Percentiles rank a stretch among this genome's conserved stretches.
Evolutionary conservation across 2,113 vertebrate genomes (phyloP).

Genomic region (Hydrolagus affinis): DNA sequence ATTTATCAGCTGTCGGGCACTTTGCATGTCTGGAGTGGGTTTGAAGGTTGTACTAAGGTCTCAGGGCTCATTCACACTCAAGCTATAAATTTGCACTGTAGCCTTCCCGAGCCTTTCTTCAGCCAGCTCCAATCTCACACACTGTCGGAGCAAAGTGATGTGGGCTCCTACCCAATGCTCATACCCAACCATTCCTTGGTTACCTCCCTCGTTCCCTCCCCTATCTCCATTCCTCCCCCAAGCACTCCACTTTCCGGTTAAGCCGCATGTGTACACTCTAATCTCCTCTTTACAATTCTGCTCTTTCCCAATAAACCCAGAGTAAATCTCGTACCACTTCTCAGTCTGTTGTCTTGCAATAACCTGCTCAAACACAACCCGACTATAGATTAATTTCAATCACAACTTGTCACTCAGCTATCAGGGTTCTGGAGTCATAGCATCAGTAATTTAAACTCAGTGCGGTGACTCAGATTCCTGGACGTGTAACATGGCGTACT

Average conservation of each 20-base stretch:
- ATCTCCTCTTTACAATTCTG: neutral
- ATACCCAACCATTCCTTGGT: no score
- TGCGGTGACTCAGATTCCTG: neutral
- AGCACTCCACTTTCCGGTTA: neutral
- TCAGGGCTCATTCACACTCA: neutral
- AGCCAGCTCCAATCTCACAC: no score
- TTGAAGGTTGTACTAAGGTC: neutral
- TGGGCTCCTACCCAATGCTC: no score
- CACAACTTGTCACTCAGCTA: neutral
- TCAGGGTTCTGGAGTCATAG: neutral
- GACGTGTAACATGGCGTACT: neutral
- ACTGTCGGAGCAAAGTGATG: no score
- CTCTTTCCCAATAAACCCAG: neutral
- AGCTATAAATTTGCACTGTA: no score
- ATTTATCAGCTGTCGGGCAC: neutral
- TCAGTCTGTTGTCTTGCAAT: neutral
- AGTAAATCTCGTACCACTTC: neutral
- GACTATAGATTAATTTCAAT: conserved; percentile 10
- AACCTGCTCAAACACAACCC: neutral
- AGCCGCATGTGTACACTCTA: neutral
- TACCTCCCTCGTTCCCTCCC: neutral
- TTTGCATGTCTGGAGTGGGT: neutral
- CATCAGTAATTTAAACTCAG: neutral
- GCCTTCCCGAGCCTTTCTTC: no score
- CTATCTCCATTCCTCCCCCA: no score